These are phyloP conservation scores for Pocillopora damicornis DNA, from an alignment of 64 coral and sea anemone genomes.

Conservation along the genomic window DNA sequence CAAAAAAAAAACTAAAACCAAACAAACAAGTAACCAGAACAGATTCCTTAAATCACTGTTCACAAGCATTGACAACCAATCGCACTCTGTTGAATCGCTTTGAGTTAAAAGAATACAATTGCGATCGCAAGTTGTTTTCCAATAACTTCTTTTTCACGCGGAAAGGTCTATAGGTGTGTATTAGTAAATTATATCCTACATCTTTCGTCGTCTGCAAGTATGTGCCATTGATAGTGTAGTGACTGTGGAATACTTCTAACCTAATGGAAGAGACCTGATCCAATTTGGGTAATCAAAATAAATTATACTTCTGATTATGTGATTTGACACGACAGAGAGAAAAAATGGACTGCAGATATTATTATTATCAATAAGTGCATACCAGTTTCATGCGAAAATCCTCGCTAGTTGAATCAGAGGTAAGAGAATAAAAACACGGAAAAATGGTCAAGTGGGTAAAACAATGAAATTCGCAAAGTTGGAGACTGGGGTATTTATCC, in stretches of 20 bases:
- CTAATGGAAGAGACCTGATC: not conserved
- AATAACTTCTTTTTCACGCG: not conserved
- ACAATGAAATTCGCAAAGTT: not conserved
- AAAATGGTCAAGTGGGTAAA: not conserved
- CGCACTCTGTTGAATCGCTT: not conserved
- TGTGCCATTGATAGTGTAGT: not conserved
- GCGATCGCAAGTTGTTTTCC: constrained; percentile 2
- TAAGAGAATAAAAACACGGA: not conserved
- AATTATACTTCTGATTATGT: not conserved
- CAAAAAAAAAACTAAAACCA: not conserved
- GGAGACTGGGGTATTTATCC: not conserved
- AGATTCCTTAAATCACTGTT: not conserved
- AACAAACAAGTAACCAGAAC: not conserved
- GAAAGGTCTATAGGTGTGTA: not conserved
- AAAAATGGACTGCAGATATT: not conserved
- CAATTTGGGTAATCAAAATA: not conserved
- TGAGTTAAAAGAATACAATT: not conserved
- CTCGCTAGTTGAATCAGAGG: not conserved
- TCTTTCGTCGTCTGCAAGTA: not conserved
- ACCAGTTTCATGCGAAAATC: not conserved
- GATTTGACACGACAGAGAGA: not conserved
- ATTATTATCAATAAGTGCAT: not conserved
- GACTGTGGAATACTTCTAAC: not conserved
- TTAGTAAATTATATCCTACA: not conserved
- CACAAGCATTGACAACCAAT: not conserved